A percentile compares a stretch with the other conserved stretches of the same genome.
phyloP scores from a whole-genome alignment of 1,140 invertebrate species.

The Tyrophagus putrescentiae region DNA sequence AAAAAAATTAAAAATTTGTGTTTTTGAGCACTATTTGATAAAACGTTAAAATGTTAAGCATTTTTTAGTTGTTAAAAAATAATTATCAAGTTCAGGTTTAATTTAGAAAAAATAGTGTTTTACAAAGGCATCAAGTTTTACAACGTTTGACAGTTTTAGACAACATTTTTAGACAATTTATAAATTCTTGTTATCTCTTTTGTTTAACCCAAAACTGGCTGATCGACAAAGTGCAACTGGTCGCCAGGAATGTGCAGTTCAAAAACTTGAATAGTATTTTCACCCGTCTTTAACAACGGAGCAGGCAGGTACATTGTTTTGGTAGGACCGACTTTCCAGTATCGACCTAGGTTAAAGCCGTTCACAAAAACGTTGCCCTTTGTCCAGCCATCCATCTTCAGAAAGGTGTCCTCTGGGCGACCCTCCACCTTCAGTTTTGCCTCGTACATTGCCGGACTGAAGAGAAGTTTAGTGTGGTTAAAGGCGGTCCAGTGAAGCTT shows the following conservation, averaged over 20 bases:
- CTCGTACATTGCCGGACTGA: background rate
- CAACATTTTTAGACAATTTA: no score
- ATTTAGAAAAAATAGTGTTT: no score
- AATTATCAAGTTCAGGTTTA: no score
- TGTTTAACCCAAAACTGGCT: background rate
- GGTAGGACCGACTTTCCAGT: conserved; percentile 43
- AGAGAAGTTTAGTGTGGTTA: background rate
- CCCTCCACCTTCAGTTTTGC: background rate
- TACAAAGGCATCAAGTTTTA: no score
- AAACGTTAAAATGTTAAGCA: no score
- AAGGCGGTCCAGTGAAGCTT: background rate
- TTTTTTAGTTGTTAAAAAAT: no score
- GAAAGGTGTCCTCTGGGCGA: conserved; percentile 7
- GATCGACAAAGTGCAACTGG: conserved; percentile 8
- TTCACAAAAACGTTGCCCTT: conserved; percentile 41
- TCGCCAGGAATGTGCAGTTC: conserved; percentile 14
- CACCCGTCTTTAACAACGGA: conserved; percentile 24
- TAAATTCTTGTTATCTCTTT: background rate
- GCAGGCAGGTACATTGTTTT: conserved; percentile 42
- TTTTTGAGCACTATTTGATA: no score
- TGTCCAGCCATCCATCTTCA: background rate
- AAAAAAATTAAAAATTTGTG: no score
- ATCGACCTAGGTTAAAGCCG: conserved; percentile 48
- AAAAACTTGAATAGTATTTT: conserved; percentile 22
- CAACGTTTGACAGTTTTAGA: no score